Base-by-base conservation (phyloP, 2,888 invertebrate genomes). In the Pimpla rufipes region DNA sequence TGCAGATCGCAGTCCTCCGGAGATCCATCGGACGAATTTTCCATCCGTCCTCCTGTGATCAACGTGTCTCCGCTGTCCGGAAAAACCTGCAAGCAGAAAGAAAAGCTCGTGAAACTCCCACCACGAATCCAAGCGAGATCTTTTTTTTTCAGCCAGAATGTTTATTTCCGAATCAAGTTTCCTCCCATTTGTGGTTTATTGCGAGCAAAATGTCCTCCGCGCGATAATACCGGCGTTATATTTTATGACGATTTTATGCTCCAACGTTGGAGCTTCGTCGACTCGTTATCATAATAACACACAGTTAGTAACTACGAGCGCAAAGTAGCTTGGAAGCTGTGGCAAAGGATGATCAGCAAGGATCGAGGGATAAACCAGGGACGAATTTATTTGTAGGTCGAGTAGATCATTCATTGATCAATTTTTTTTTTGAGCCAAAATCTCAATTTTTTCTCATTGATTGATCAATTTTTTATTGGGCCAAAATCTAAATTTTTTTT, bases 21-120 rank as follows among this genome's bases (percentile, higher is more conserved):
- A 70, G 70, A 78, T 84, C 70, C 78, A 78, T 75, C 23, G 68
- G 74, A 77, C 64, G 73, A 80, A 62, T 77, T 77, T 79, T 62
- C 52, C 10, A 35, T 52, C 52, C 10, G 18, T 52, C 4, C 16
- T 73, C 47, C 2, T 7, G 11, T 2, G 11, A 55, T 21, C 23
- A 29, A 29, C 29, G 29, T n/a, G n/a, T 2, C 29, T 29, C 29
- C 29, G 29, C 5, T 29, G 29, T 2, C n/a, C 2, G 29, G 29
- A 29, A 29, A 29, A 29, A 29, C 29, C 29, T 29, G 29, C 29
- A 3, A 29, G 29, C 29, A 3, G 5, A 29, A 29, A 29, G 5
- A 29, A 29, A 29, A 29, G n/a, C n/a, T 29, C 29, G 5, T 29
- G 2, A 29, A 5, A 29, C 5, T 29, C 29, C 29, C 2, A 5